phyloP scores from a whole-genome alignment of 2,888 invertebrate species.

The Icerya purchasi region DNA sequence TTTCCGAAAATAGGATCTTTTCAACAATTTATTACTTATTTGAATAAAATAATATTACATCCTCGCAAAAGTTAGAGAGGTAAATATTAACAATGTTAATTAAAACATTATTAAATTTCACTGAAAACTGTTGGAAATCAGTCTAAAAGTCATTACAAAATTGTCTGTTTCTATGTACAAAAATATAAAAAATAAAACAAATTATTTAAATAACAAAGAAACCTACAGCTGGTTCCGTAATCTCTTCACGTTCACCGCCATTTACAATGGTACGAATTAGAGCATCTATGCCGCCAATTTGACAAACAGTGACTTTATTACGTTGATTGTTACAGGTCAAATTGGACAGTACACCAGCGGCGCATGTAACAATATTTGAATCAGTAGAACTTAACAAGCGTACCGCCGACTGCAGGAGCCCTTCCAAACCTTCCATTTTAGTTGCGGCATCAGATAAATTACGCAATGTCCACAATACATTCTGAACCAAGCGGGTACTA shows the following conservation, averaged over 20 bases:
- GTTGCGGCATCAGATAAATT: conserved; percentile 98
- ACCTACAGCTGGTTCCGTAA: conserved; percentile 86
- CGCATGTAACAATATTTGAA: conserved; percentile 92
- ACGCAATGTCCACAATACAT: conserved; percentile 91
- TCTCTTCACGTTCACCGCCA: conserved; percentile 93
- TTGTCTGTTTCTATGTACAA: no score
- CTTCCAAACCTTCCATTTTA: conserved; percentile 79
- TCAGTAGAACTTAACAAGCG: conserved; percentile 78
- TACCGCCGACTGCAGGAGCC: conserved; percentile 65
- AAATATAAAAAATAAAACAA: conserved; percentile 1
- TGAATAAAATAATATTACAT: no score
- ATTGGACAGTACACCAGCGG: conserved; percentile 94
- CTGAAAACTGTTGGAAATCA: no score
- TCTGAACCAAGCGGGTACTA: conserved; percentile 82
- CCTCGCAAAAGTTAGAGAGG: no score
- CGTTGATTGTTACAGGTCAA: conserved; percentile 98
- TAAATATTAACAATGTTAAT: no score
- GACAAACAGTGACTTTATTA: conserved; percentile 58
- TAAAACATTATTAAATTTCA: no score
- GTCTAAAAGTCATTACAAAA: no score
- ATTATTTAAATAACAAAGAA: no score
- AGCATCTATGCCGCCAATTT: conserved; percentile 86
- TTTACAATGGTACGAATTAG: conserved; percentile 80
- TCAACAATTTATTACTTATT: no score
- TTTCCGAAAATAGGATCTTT: no score